phyloP scores from a whole-genome alignment of 2,797 vertebrate species.

The Channa striata region DNA sequence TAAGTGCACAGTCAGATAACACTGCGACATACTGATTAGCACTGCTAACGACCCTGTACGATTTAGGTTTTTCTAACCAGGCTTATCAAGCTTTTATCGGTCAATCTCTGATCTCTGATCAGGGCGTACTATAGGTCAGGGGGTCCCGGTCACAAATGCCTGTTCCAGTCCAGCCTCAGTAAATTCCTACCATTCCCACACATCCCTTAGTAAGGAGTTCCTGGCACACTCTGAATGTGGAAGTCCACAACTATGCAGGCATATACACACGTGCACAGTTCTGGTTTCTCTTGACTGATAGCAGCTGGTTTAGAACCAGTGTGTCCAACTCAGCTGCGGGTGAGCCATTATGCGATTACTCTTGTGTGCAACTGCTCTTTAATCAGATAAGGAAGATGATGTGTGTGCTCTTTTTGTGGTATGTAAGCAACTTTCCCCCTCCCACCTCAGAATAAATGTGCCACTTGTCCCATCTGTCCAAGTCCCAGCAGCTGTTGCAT shows the following conservation, averaged over 20 bases:
- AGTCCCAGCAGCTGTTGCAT: constrained; percentile 73
- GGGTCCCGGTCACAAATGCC: constrained; percentile 44
- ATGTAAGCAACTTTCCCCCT: constrained; percentile 55
- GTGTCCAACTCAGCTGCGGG: constrained; percentile 64
- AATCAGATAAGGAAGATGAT: constrained; percentile 49
- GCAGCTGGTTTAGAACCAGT: constrained; percentile 68
- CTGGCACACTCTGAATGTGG: constrained; percentile 70
- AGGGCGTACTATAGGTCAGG: constrained; percentile 45
- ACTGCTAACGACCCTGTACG: not conserved
- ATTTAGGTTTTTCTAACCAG: not conserved
- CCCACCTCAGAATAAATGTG: constrained; percentile 46
- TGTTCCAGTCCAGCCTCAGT: constrained; percentile 65
- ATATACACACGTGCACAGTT: constrained; percentile 54
- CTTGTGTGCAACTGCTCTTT: constrained; percentile 45
- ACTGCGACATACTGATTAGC: not conserved
- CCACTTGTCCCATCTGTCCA: constrained; percentile 66
- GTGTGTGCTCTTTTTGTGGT: constrained; percentile 26
- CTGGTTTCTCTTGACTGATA: constrained; percentile 67
- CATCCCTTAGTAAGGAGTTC: constrained; percentile 70
- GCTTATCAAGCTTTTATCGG: not conserved
- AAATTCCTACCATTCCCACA: constrained; percentile 75
- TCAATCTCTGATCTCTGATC: constrained; percentile 14
- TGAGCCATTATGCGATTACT: constrained; percentile 63
- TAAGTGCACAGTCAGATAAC: constrained; percentile 5
- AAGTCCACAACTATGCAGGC: constrained; percentile 57